Evolutionary conservation across 2,113 vertebrate genomes (phyloP).

Genomic region (Circaetus gallicus): DNA sequence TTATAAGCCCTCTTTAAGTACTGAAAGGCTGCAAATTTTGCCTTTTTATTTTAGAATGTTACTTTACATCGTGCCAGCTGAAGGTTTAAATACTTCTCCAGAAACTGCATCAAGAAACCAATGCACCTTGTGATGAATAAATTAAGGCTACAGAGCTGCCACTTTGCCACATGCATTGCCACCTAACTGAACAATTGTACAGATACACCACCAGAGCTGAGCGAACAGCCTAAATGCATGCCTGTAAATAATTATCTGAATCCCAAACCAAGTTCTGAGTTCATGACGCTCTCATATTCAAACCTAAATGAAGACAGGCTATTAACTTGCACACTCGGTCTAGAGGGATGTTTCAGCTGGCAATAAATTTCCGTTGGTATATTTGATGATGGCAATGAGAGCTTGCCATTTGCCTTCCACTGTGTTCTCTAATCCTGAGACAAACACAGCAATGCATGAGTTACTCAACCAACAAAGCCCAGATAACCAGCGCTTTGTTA

Average conservation of each 20-base stretch:
- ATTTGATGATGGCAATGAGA: not conserved
- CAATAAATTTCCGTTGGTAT: not conserved
- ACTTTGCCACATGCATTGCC: not conserved
- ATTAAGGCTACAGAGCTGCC: constrained; percentile 20
- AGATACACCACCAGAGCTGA: not conserved
- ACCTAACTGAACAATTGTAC: not conserved
- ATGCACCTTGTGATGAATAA: constrained; percentile 20
- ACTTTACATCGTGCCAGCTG: not conserved
- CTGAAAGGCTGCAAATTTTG: not conserved
- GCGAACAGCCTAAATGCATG: not conserved
- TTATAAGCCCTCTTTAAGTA: not conserved
- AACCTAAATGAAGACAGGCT: not conserved
- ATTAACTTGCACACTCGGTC: not conserved
- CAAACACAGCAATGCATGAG: not conserved
- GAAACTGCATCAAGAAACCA: constrained; percentile 5
- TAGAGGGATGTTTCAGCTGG: not conserved
- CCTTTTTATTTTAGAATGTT: constrained; percentile 21
- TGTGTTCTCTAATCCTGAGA: not conserved
- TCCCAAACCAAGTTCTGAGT: not conserved
- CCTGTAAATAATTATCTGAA: not conserved
- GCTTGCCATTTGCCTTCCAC: not conserved
- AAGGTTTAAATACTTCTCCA: constrained; percentile 34
- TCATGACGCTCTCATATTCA: not conserved
- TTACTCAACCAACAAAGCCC: not conserved
- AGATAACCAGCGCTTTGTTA: not conserved